These are phyloP conservation scores for Ciconia nigra DNA, from an alignment of 2,797 vertebrate species.

Conservation along the genomic window DNA sequence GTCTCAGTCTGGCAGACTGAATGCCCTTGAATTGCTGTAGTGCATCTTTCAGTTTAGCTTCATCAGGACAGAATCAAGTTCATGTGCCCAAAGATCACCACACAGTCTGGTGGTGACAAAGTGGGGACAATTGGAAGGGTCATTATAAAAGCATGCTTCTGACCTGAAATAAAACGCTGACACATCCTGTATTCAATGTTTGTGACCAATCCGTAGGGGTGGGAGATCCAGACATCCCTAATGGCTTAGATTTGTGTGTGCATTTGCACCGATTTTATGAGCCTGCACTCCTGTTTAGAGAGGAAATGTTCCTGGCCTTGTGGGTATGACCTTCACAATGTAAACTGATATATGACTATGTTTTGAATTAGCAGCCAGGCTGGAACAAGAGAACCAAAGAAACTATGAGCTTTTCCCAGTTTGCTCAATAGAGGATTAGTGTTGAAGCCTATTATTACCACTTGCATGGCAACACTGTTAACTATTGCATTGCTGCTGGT, in stretches of 20 bases:
- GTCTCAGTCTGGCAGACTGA: not conserved
- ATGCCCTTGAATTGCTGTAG: not conserved
- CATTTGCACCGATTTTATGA: not conserved
- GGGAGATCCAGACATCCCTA: not conserved
- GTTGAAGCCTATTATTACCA: not conserved
- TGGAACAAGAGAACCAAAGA: not conserved
- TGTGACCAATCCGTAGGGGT: not conserved
- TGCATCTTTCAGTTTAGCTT: not conserved
- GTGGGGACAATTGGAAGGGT: not conserved
- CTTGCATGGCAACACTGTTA: not conserved
- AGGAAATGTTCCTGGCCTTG: not conserved
- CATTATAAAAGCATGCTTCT: not conserved
- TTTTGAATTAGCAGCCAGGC: conserved; percentile 10
- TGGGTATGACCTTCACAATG: not conserved
- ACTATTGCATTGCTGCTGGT: not conserved
- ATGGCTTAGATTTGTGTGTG: not conserved
- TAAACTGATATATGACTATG: not conserved
- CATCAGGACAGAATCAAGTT: rapidly evolving
- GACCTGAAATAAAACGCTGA: not conserved
- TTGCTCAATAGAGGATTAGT: not conserved
- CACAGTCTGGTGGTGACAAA: not conserved
- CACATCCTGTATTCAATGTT: not conserved
- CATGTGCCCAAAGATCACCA: not conserved
- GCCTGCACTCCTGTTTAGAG: not conserved
- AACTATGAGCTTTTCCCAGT: not conserved